phyloP scores from a whole-genome alignment of 1,140 invertebrate genomes.

The Platyscapa corneri region DNA sequence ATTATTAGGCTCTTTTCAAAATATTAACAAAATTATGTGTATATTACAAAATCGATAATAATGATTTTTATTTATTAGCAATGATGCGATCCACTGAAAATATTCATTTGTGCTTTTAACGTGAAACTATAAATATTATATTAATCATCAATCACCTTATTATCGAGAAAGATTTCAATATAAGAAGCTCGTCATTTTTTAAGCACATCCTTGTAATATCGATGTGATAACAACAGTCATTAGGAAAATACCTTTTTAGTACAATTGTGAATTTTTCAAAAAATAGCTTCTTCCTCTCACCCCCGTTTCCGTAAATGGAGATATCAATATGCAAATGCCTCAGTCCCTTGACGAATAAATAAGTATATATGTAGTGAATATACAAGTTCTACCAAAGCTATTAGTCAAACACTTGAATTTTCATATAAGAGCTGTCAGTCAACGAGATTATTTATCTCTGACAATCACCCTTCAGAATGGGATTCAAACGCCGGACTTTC shows the following conservation, averaged over 20 bases:
- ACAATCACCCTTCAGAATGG: constrained; percentile 54
- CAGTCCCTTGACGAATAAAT: background rate
- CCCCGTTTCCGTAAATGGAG: background rate
- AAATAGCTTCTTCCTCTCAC: background rate
- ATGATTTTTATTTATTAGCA: no score
- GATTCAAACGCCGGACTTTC: constrained; percentile 6
- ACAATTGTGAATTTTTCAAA: background rate
- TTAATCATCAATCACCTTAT: background rate
- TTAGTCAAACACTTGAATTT: constrained; percentile 69
- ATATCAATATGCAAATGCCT: background rate
- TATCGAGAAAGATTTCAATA: background rate
- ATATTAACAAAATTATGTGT: background rate
- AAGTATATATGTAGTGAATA: background rate
- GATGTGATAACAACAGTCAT: background rate
- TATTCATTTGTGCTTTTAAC: no score
- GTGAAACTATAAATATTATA: background rate
- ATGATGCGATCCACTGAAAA: no score
- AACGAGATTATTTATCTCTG: constrained; percentile 64
- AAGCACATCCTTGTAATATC: no score
- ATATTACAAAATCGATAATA: background rate
- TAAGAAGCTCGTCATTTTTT: background rate
- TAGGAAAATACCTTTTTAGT: background rate
- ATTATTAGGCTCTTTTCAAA: no score
- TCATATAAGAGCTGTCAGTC: constrained; percentile 69
- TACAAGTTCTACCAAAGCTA: constrained; percentile 53